Base-by-base conservation (phyloP, 1,140 invertebrate genomes). In the Paralvinella palmiformis region DNA sequence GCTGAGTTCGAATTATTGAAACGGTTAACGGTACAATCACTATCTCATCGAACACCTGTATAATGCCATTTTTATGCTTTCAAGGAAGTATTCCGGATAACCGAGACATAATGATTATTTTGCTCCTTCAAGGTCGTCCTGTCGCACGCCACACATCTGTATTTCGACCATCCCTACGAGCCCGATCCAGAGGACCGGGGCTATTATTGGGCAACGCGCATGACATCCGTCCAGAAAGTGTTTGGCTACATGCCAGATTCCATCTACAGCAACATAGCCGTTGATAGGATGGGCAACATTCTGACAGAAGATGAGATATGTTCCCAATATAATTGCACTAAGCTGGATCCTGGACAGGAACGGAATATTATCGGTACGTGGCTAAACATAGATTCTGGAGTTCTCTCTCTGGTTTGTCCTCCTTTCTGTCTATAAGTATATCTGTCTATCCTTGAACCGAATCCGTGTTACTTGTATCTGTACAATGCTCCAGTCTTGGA, bases 161-260 rank as follows among this genome's bases (percentile, higher is more conserved):
- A 77, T 64, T 72, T 77, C 61, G 77, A 79, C 58, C 75, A 77
- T 45, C 73, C 75, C 0, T 72, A 77, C n/a, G 77, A 77, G 45
- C 73, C 75, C 0, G 73, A 79, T 56, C 75, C 77, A 1, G 65
- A 69, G 32, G 74, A 76, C 44, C 66, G 74, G 17, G 77, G 77
- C 1, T 63, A 70, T 32, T 75, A 75, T 50, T 79, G 77, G 77
- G 75, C 75, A 0, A 69, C 72, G 1, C 62, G 75, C 13, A 75
- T 69, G 63, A 74, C 70, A 0, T 66, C 70, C 55, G 70, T 72
- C 1, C 56, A 61, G 0, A 75, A 75, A 57, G 65, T 65, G 10
- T 77, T 75, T 63, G 64, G 67, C 22, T 73, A 72, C 62, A 68
- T 71, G 62, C 75, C 77, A 10, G 69, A 69, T 29, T 63, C 71